phyloP scores from a whole-genome alignment of 2,113 vertebrate genomes.

The Microtus richardsoni region DNA sequence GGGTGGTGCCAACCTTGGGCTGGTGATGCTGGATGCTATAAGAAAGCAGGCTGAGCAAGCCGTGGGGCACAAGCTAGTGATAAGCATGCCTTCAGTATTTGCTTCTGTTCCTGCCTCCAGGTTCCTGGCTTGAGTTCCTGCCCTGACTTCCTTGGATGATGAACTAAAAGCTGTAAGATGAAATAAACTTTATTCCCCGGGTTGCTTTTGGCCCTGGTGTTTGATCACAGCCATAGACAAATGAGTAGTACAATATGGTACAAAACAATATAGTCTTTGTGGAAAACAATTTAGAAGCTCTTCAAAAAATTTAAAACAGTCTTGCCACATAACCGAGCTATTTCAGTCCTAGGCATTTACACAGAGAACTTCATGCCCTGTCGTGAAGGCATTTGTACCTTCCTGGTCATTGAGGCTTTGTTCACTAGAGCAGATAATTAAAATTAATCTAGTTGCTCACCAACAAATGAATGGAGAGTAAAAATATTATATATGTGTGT shows the following conservation, averaged over 20 bases:
- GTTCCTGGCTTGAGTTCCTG: background rate
- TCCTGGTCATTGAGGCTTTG: background rate
- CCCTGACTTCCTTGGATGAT: background rate
- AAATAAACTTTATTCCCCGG: background rate
- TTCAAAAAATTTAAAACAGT: background rate
- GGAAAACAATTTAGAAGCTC: background rate
- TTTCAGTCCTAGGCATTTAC: background rate
- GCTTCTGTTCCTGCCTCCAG: background rate
- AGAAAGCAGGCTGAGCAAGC: background rate
- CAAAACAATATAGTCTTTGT: background rate
- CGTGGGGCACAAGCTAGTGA: no score
- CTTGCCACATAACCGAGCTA: background rate
- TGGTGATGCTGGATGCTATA: background rate
- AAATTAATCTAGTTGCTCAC: background rate
- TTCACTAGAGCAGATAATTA: background rate
- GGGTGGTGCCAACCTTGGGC: no score
- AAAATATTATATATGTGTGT: background rate
- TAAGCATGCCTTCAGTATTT: background rate
- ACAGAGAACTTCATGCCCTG: background rate
- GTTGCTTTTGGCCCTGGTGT: background rate
- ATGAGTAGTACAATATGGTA: background rate
- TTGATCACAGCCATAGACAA: background rate
- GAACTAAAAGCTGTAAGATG: background rate
- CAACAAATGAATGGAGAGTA: background rate
- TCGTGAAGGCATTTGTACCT: background rate